phyloP scores from a whole-genome alignment of 2,113 vertebrate species.

The Callipepla squamata region DNA sequence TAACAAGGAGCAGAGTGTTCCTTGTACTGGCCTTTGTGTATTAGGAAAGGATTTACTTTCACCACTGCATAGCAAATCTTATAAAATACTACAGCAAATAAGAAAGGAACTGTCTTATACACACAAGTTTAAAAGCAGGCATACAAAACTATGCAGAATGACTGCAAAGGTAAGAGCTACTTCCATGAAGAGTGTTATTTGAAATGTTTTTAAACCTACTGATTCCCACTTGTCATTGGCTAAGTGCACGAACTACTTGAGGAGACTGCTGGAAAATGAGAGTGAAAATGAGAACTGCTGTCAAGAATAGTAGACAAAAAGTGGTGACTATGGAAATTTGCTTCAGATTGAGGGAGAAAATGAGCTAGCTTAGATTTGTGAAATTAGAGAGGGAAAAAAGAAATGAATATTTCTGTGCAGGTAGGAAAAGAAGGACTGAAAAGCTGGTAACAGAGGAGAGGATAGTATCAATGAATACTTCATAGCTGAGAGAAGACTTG shows the following conservation, averaged over 20 bases:
- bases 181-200: neutral
- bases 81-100: neutral
- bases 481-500: neutral
- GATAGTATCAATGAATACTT: neutral
- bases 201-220: neutral
- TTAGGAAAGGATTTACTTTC: conserved; percentile 51
- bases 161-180: neutral
- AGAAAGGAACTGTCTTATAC: neutral
- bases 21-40: neutral
- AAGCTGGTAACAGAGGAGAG: neutral
- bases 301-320: neutral
- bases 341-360: neutral
- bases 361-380: neutral
- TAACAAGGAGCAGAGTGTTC: neutral
- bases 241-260: neutral
- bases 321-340: neutral
- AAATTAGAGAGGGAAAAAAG: neutral
- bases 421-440: neutral
- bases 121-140: neutral
- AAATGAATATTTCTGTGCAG: neutral
- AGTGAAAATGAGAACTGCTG: neutral
- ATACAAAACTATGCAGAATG: neutral
- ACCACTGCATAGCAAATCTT: neutral
- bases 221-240: neutral
- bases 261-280: neutral